Conservation (phyloP, 2,888 invertebrate species). For the Tiliacea citrago region DNA sequence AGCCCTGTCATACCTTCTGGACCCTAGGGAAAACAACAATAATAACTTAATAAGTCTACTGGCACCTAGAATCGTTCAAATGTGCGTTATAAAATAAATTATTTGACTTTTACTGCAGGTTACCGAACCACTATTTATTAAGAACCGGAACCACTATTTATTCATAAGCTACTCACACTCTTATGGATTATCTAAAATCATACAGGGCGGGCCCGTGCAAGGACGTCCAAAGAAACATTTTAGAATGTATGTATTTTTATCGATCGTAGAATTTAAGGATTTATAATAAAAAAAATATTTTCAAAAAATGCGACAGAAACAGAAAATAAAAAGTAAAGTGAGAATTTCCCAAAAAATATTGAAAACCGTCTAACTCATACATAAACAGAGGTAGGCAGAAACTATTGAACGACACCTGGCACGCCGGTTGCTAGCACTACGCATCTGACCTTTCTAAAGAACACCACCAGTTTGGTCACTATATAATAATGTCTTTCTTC, state of each 20-base stretch:
- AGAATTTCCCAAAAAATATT: not conserved
- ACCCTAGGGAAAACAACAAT: conserved; percentile 72
- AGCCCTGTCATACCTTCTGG: conserved; percentile 97
- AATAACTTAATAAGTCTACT: no score
- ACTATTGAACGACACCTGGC: no score
- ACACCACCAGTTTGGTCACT: no score
- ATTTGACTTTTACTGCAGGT: no score
- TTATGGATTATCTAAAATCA: not conserved
- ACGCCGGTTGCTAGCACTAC: no score
- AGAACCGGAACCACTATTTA: not conserved
- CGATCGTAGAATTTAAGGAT: not conserved
- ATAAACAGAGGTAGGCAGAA: no score
- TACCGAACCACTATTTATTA: not conserved
- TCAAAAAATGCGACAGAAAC: not conserved
- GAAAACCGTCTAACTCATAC: no score
- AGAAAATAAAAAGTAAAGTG: not conserved
- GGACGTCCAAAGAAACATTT: not conserved
- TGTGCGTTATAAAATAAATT: no score
- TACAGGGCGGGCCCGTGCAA: not conserved
- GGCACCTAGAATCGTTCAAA: no score
- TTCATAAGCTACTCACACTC: not conserved
- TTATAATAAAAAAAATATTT: not conserved
- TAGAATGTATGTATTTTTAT: not conserved
- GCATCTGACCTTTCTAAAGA: no score
- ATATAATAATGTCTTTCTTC: no score